These are phyloP conservation scores for Bufotes viridis DNA, from an alignment of 2,797 vertebrate genomes.

Conservation along the genomic window DNA sequence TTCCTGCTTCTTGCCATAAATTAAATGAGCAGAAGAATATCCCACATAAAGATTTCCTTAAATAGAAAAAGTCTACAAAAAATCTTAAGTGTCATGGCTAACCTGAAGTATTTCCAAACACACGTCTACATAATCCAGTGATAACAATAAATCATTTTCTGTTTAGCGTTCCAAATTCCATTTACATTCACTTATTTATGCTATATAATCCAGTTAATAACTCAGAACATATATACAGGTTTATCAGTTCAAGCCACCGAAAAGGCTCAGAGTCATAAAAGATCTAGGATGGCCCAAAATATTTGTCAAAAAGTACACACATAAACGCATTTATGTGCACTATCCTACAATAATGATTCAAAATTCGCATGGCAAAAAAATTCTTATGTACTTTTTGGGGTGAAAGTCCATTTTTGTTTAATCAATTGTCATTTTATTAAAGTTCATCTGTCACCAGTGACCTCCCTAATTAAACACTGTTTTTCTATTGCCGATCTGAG, in stretches of 20 bases:
- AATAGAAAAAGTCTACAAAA: background rate
- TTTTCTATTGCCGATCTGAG: too few species aligned
- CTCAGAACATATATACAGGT: background rate
- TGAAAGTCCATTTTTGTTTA: too few species aligned
- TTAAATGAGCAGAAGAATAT: background rate
- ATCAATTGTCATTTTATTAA: too few species aligned
- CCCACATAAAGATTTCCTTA: background rate
- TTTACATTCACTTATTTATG: background rate
- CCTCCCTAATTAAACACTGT: too few species aligned
- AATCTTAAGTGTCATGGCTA: background rate
- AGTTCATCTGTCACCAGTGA: too few species aligned
- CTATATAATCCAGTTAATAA: constrained; percentile 2
- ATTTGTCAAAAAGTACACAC: background rate
- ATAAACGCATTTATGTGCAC: background rate
- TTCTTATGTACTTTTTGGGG: too few species aligned
- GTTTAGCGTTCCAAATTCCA: background rate
- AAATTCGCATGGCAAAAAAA: background rate
- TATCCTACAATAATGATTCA: background rate
- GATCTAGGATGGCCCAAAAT: background rate
- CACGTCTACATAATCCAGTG: background rate
- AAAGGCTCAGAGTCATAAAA: background rate
- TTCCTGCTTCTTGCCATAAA: background rate
- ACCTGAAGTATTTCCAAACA: background rate
- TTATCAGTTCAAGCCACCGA: background rate
- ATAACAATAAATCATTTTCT: constrained; percentile 5